Base-by-base conservation (phyloP, 2,888 invertebrate species). In the Eudemis profundana region DNA sequence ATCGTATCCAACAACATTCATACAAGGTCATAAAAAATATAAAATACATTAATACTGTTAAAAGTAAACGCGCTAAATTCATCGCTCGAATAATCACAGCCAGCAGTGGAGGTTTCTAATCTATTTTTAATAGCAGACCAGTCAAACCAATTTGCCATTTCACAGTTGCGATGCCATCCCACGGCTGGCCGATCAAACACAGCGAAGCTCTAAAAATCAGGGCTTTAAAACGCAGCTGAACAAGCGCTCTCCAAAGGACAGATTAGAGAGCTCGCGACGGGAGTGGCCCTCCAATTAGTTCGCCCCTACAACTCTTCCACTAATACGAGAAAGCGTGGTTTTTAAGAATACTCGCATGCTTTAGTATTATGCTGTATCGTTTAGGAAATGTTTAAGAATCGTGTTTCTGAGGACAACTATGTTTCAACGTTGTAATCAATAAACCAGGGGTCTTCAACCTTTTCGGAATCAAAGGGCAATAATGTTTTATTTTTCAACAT, bases 231-330 rank as follows among this genome's bases (percentile, higher is more conserved):
- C 21, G 1, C 42, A 56, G 8, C 29, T 29, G 29, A 42, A 19
- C 56, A n/a, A 56, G 56, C 44, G 42, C 56, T 29, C 56, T 56
- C 56, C 12, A 56, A 44, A n/a, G 17, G 42, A 56, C 56, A 42
- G 42, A 56, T 56, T 56, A 44, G 42, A 56, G 56, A 29, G 56
- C 29, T 56, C 56, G 17, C 12, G 19, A 44, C 27, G 10, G 3
- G 8, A 56, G 56, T 8, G 33, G 29, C 56, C 44, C 56, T 56
- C 56, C 56, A 56, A 56, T 56, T 56, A 56, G 42, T 4, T 5
- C 42, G 42, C 40, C 38, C 53, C 10, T 54, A 29, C 56, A 56
- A 56, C 42, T 42, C 56, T 56, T 56, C 42, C 23, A 42, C 42
- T 56, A 56, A 56, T 44, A 29, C 42, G 42, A 21, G 56, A 29